A percentile compares a stretch with the other conserved stretches of the same genome.
These are phyloP conservation scores for Euspilapteryx auroguttella DNA, from an alignment of 2,888 invertebrate genomes.

Conservation along the genomic window DNA sequence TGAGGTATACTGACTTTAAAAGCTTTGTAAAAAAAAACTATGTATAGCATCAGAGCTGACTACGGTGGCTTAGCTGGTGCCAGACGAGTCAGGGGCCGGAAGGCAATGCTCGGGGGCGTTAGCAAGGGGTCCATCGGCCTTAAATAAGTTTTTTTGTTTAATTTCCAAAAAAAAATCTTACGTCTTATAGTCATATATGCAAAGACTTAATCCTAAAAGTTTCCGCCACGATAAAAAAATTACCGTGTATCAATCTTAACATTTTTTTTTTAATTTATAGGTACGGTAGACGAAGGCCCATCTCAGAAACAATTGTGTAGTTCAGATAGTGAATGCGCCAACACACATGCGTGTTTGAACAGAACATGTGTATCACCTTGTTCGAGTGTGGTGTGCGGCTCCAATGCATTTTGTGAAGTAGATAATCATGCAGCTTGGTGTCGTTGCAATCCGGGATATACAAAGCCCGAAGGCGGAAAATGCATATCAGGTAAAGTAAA, in stretches of 20 bases:
- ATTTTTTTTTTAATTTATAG: conserved; percentile 16
- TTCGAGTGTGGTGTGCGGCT: conserved; percentile 73
- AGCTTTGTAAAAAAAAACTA: too few relatives aligned
- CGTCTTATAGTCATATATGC: too few relatives aligned
- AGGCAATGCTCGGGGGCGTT: too few relatives aligned
- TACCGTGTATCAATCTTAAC: conserved; percentile 1
- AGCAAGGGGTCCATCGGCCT: too few relatives aligned
- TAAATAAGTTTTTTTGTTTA: too few relatives aligned
- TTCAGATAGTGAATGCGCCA: conserved; percentile 76
- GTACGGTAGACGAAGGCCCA: conserved; percentile 31
- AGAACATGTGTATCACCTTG: conserved; percentile 84
- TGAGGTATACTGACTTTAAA: too few relatives aligned
- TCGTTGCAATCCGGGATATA: conserved; percentile 80
- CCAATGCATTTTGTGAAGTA: conserved; percentile 85
- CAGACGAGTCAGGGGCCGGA: too few relatives aligned
- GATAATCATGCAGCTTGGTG: conserved; percentile 90
- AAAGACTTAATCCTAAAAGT: too few relatives aligned
- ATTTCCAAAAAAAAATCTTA: too few relatives aligned
- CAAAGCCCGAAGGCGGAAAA: conserved; percentile 76
- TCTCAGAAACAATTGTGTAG: conserved; percentile 69
- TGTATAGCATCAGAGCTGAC: too few relatives aligned
- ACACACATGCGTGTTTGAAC: conserved; percentile 76
- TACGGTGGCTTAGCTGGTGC: too few relatives aligned
- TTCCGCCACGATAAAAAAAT: too few relatives aligned
- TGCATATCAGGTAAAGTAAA: conserved; percentile 74